Evolutionary conservation across 2,113 vertebrate species (phyloP).

Genomic region (Centropus bengalensis): DNA sequence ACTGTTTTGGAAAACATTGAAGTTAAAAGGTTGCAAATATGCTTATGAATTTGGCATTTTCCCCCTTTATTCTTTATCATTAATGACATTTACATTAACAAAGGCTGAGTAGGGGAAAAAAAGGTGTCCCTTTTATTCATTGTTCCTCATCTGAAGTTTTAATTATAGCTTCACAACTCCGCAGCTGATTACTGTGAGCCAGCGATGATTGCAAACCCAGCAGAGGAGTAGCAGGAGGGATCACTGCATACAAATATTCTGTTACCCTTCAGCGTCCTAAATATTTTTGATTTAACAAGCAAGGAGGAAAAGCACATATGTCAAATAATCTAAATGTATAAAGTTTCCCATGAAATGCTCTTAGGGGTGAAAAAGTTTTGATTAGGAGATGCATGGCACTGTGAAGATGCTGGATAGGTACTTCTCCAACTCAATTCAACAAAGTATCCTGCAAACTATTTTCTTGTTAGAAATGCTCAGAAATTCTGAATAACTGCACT

Average conservation of each 20-base stretch:
- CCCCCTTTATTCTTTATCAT: not conserved
- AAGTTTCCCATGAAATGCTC: not conserved
- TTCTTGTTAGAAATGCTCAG: constrained; percentile 1
- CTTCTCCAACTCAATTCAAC: not conserved
- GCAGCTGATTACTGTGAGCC: not conserved
- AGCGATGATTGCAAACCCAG: not conserved
- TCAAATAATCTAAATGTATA: not conserved
- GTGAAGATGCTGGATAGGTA: not conserved
- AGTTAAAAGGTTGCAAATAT: not conserved
- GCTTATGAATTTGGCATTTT: not conserved
- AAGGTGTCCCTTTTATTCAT: not conserved
- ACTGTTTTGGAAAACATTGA: not conserved
- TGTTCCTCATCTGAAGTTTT: constrained; percentile 19
- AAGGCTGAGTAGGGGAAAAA: not conserved
- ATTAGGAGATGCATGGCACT: not conserved
- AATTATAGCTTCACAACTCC: not conserved
- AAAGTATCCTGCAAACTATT: constrained; percentile 1
- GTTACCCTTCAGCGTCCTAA: not conserved
- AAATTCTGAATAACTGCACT: not conserved
- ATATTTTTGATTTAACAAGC: constrained; percentile 8
- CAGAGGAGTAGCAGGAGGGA: not conserved
- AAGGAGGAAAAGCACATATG: not conserved
- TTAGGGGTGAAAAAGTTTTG: constrained; percentile 2
- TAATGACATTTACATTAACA: not conserved
- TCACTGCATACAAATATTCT: not conserved